A percentile compares a stretch with the other conserved stretches of the same genome.
phyloP scores from a whole-genome alignment of 2,888 invertebrate genomes.

The Dinocampus coccinellae region DNA sequence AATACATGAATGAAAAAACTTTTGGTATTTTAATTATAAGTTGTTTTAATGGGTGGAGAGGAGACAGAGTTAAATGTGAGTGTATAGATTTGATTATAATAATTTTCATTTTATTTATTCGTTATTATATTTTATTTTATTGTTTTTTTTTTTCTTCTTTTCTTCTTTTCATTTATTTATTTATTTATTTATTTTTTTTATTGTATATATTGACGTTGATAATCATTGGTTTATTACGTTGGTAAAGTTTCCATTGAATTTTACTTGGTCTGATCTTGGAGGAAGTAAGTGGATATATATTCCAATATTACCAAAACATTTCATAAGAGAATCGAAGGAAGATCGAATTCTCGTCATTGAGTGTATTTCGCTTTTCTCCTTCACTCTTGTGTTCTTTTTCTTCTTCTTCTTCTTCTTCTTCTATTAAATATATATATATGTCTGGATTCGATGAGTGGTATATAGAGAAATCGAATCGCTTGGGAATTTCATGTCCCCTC shows the following conservation, averaged over 20 bases:
- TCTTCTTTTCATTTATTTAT: no score
- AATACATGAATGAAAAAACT: slow-evolving; percentile 15
- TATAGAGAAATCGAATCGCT: slow-evolving; percentile 41
- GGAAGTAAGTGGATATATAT: slow-evolving; percentile 19
- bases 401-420: neutral
- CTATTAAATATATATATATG: neutral
- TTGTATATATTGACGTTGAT: slow-evolving; percentile 1
- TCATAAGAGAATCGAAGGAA: slow-evolving; percentile 41
- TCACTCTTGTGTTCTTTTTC: no score
- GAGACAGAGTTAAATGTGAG: no score
- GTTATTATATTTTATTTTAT: no score
- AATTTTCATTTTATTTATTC: neutral
- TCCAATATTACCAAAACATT: slow-evolving; percentile 44
- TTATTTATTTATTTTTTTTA: no score
- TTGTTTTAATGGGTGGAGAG: neutral
- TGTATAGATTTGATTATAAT: no score
- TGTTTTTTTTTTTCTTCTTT: no score
- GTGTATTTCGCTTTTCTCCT: slow-evolving; percentile 4
- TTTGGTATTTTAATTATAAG: neutral
- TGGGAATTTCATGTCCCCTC: slow-evolving; percentile 34
- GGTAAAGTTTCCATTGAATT: slow-evolving; percentile 38
- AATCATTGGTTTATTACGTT: slow-evolving; percentile 16
- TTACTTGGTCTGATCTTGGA: slow-evolving; percentile 31
- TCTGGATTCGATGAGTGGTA: slow-evolving; percentile 33
- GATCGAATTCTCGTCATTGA: slow-evolving; percentile 41